Conservation (phyloP, 1,140 invertebrate species). For the Drosophila ananassae region DNA sequence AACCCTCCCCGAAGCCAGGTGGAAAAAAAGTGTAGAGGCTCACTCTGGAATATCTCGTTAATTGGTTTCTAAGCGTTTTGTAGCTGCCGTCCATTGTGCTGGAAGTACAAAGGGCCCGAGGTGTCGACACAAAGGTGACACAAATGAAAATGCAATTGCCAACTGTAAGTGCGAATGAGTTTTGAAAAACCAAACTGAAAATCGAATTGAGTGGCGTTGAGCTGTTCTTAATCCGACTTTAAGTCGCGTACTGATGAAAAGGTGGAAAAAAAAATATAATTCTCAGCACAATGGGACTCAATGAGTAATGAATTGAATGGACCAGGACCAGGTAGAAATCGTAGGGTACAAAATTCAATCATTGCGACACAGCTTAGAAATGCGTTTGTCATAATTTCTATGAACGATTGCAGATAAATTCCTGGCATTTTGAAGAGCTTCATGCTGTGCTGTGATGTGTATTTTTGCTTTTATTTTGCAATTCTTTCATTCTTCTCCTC, state of each 20-base stretch:
- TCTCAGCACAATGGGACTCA: conserved; percentile 44
- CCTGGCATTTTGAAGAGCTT: conserved; percentile 55
- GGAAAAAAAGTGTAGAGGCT: conserved; percentile 45
- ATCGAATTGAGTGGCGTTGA: conserved; percentile 25
- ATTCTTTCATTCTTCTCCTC: conserved; percentile 28
- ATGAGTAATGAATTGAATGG: conserved; percentile 14
- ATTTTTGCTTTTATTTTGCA: conserved; percentile 27
- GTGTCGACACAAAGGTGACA: conserved; percentile 63
- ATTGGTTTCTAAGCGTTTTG: conserved; percentile 71
- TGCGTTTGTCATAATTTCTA: conserved; percentile 82
- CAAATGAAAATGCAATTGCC: conserved; percentile 60
- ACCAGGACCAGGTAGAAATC: not conserved
- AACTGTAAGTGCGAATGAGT: conserved; percentile 50
- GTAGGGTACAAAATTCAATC: conserved; percentile 63
- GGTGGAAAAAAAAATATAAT: conserved; percentile 45
- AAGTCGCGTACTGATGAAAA: conserved; percentile 50
- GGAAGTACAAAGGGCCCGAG: conserved; percentile 46
- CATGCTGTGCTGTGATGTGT: conserved; percentile 20
- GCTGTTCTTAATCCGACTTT: conserved; percentile 55
- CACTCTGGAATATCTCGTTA: conserved; percentile 46
- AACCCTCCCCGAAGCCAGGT: conserved; percentile 32
- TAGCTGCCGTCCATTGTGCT: conserved; percentile 54
- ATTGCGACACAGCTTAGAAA: conserved; percentile 76
- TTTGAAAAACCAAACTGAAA: conserved; percentile 42
- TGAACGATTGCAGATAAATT: conserved; percentile 72